Evolutionary conservation across 2,888 invertebrate genomes (phyloP).

Genomic region (Tortrix viridana): DNA sequence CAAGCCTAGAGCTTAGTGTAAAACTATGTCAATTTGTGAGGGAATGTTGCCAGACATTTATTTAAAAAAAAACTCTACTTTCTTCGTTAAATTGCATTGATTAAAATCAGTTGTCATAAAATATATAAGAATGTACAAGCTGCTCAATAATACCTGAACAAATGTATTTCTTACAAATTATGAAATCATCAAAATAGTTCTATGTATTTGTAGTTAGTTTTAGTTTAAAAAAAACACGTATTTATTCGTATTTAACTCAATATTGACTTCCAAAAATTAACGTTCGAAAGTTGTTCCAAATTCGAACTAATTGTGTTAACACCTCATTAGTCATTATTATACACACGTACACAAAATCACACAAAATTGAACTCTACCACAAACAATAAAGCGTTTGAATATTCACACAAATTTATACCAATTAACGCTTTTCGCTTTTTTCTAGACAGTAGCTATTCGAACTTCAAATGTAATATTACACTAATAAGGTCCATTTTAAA

Average conservation of each 20-base stretch:
- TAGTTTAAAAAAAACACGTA: no score
- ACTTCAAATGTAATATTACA: neutral
- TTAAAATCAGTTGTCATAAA: no score
- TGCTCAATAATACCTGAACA: constrained; percentile 14
- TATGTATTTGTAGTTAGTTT: no score
- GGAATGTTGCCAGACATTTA: no score
- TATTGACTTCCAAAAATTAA: neutral
- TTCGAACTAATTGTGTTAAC: constrained; percentile 22
- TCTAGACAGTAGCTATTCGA: neutral
- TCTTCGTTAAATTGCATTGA: no score
- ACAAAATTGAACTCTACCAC: neutral
- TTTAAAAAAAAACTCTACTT: no score
- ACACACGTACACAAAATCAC: neutral
- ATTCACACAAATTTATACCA: neutral
- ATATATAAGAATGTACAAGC: no score
- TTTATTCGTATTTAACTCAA: neutral
- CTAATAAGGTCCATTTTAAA: neutral
- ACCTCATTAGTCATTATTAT: constrained; percentile 11
- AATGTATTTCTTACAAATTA: no score
- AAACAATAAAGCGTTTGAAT: neutral
- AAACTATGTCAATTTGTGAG: no score
- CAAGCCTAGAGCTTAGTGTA: no score
- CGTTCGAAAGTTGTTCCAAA: constrained; percentile 12
- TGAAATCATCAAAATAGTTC: no score
- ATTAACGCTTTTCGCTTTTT: constrained; percentile 8